Conservation (phyloP, 2,797 vertebrate species). For the Distichodus sexfasciatus region DNA sequence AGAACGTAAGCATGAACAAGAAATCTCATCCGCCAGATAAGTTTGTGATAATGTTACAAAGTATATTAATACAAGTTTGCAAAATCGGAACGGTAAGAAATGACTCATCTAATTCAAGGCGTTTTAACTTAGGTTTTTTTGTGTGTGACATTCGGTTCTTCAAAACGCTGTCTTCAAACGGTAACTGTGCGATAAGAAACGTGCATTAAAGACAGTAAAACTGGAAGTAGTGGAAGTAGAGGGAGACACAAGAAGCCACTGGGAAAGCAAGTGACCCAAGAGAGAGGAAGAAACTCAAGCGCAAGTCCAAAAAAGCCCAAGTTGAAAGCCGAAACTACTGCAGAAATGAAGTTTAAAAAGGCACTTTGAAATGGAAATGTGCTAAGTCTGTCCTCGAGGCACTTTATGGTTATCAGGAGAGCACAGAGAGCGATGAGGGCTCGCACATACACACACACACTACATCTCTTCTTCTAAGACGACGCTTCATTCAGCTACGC, state of each 20-base stretch:
- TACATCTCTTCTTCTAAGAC: neutral
- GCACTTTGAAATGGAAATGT: conserved; percentile 41
- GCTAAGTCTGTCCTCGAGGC: neutral
- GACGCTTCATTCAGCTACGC: too few species aligned
- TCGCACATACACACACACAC: neutral
- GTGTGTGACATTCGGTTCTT: neutral
- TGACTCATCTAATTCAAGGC: too few species aligned
- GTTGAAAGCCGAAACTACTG: neutral
- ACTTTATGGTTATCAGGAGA: neutral
- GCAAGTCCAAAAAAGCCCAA: conserved; percentile 9
- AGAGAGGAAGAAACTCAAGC: neutral
- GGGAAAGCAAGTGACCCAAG: neutral
- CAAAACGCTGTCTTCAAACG: too few species aligned
- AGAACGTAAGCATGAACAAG: too few species aligned
- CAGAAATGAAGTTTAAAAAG: conserved; percentile 12
- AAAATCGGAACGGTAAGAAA: too few species aligned
- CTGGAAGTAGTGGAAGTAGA: too few species aligned
- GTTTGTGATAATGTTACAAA: too few species aligned
- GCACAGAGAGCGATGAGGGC: conserved; percentile 5
- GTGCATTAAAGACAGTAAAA: neutral
- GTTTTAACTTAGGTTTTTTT: too few species aligned
- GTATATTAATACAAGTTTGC: too few species aligned
- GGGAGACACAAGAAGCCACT: neutral
- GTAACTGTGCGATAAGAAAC: neutral
- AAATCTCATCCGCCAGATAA: too few species aligned